Base-by-base conservation (phyloP, 92 coral and sea anemone genomes). In the Nematostella vectensis region DNA sequence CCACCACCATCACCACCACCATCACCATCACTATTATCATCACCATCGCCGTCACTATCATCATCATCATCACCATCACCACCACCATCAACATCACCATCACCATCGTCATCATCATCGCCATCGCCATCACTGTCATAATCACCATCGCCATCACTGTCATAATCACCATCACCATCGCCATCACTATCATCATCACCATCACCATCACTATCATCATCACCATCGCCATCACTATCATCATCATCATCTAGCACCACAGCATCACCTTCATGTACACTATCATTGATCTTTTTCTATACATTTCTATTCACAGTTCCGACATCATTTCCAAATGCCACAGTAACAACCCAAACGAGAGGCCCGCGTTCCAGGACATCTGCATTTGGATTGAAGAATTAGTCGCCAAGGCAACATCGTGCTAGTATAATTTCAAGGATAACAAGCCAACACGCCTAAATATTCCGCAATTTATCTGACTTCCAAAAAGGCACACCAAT, bases 291-390 rank as follows among this genome's bases (percentile, higher is more conserved):
- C n/a, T n/a, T n/a, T n/a, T n/a, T n/a, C n/a, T n/a, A n/a, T n/a
- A n/a, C 15, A 33, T 33, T 6, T 33, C 15, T 33, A 6, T 15
- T 6, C 17, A 21, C 54, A 78, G 84, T 53, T 64, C 70, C 53
- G 68, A 67, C n/a, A 19, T 78, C 6, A 63, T 78, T 54, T 43
- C n/a, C 44, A 63, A 59, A 15, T 78, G 84, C 40, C 61, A 55
- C 55, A 50, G 55, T 27, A 20, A 24, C 50, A 45, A 47, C 4
- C 69, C 84, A 18, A 59, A 33, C 33, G 73, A 71, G 24, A 65
- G 84, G 37, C 84, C 72, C 4, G 55, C 31, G 39, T 78, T 78
- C 43, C 37, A 45, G 27, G 77, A 71, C 25, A 37, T 78, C 21
- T 64, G 65, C 36, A 50, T 31, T 26, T 62, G 49, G 54, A 39